A percentile compares a stretch with the other conserved stretches of the same genome.
These are phyloP conservation scores for Lophotis ruficrista DNA, from an alignment of 2,113 vertebrate genomes.

Conservation along the genomic window DNA sequence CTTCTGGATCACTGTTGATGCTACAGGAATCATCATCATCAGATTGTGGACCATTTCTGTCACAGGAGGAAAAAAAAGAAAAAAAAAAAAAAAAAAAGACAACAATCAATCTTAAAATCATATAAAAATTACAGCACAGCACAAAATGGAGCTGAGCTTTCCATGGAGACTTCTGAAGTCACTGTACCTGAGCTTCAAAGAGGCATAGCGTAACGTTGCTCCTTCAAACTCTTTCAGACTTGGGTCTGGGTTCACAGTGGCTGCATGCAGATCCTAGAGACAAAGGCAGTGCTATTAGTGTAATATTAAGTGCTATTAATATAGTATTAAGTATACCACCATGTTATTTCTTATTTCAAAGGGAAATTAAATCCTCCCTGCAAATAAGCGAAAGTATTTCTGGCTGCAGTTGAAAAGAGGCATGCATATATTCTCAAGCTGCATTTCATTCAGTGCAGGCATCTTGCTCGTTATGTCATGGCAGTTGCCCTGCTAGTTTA, in stretches of 20 bases:
- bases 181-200: slow-evolving; percentile 92
- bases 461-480: slow-evolving; percentile 17
- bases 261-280: slow-evolving; percentile 89
- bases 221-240: slow-evolving; percentile 95
- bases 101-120: neutral
- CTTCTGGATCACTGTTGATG: slow-evolving; percentile 88
- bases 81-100: neutral
- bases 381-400: slow-evolving; percentile 62
- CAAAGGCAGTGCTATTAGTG: slow-evolving; percentile 35
- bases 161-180: neutral
- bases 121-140: neutral
- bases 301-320: neutral
- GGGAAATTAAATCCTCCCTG: slow-evolving; percentile 59
- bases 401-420: slow-evolving; percentile 57
- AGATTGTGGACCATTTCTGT: slow-evolving; percentile 84
- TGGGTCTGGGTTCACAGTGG: slow-evolving; percentile 91
- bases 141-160: neutral
- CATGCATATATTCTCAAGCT: slow-evolving; percentile 75
- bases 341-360: slow-evolving; percentile 28
- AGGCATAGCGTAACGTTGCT: slow-evolving; percentile 92
- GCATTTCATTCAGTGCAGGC: slow-evolving; percentile 60
- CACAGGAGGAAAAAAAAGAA: neutral
- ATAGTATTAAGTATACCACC: neutral
- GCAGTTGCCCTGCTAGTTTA: slow-evolving; percentile 25
- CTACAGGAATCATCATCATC: slow-evolving; percentile 91